Evolutionary conservation across 2,888 invertebrate genomes (phyloP).

Genomic region (Zeuzera pyrina): DNA sequence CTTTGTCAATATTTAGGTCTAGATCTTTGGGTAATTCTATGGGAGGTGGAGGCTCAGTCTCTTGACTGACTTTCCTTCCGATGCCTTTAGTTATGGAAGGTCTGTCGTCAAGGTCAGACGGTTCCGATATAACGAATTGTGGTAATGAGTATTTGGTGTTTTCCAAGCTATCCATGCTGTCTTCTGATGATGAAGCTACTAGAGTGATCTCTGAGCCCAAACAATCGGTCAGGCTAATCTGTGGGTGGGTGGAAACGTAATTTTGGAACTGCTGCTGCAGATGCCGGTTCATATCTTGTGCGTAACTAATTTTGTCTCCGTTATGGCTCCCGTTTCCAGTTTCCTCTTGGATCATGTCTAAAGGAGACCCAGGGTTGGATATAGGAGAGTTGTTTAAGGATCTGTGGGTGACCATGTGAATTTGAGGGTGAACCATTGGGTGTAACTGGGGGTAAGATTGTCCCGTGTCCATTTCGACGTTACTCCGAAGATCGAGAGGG

Average conservation of each 20-base stretch:
- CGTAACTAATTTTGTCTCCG: constrained; percentile 20
- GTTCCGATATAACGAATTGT: constrained; percentile 81
- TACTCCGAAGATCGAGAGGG: constrained; percentile 68
- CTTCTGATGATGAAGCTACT: constrained; percentile 83
- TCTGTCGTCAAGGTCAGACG: constrained; percentile 77
- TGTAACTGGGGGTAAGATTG: constrained; percentile 43
- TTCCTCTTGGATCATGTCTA: constrained; percentile 83
- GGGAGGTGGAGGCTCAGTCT: constrained; percentile 54
- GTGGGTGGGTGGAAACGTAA: constrained; percentile 75
- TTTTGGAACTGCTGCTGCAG: constrained; percentile 33
- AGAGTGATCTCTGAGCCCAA: constrained; percentile 87
- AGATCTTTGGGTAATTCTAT: constrained; percentile 24
- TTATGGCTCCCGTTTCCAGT: constrained; percentile 73
- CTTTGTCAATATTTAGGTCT: constrained; percentile 28
- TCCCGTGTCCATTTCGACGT: constrained; percentile 66
- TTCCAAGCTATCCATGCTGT: constrained; percentile 79
- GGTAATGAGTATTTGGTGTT: constrained; percentile 70
- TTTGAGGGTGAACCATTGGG: constrained; percentile 56
- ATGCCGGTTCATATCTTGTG: constrained; percentile 36
- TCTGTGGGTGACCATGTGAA: constrained; percentile 62
- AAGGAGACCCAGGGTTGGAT: constrained; percentile 76
- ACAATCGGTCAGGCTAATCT: constrained; percentile 94
- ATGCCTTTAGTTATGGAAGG: constrained; percentile 88
- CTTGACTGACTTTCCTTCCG: constrained; percentile 79
- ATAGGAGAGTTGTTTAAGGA: constrained; percentile 76